Evolutionary conservation across 2,797 vertebrate genomes (phyloP).

Genomic region (Gymnothorax javanicus): DNA sequence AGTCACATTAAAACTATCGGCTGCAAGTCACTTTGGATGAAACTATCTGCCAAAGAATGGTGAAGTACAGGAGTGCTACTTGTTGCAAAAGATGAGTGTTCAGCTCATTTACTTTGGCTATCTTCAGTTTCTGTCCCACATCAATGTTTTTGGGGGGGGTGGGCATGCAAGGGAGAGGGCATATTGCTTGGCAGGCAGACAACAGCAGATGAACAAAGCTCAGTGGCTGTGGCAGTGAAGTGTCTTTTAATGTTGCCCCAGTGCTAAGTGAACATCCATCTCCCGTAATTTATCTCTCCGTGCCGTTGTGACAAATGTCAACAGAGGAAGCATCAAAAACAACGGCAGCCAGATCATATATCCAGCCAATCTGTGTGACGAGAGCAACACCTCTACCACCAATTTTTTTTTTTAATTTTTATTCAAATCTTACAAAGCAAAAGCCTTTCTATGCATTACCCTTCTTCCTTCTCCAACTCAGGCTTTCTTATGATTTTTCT

Average conservation of each 20-base stretch:
- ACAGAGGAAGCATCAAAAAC: constrained; percentile 12
- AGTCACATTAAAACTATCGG: no score
- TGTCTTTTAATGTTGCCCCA: constrained; percentile 17
- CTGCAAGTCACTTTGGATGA: no score
- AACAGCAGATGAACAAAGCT: constrained; percentile 15
- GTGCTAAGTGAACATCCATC: constrained; percentile 11
- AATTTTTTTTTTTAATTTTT: neutral
- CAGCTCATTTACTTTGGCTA: no score
- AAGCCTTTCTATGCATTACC: neutral
- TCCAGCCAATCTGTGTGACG: constrained; percentile 8
- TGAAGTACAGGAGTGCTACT: no score
- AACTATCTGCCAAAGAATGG: no score
- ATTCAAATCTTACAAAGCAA: neutral
- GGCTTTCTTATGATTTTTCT: neutral
- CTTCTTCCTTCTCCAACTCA: neutral
- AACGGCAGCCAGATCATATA: constrained; percentile 14
- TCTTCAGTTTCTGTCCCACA: no score
- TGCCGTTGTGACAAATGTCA: neutral
- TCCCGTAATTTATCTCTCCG: neutral
- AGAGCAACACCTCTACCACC: neutral
- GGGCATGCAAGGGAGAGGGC: neutral
- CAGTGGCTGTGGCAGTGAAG: neutral
- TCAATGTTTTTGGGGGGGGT: neutral
- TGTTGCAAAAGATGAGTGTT: no score
- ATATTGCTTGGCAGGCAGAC: neutral